Evolutionary conservation across 2,113 vertebrate species (phyloP), one percentile per base, ranked within the genome.

Genomic region (Cairina moschata): DNA sequence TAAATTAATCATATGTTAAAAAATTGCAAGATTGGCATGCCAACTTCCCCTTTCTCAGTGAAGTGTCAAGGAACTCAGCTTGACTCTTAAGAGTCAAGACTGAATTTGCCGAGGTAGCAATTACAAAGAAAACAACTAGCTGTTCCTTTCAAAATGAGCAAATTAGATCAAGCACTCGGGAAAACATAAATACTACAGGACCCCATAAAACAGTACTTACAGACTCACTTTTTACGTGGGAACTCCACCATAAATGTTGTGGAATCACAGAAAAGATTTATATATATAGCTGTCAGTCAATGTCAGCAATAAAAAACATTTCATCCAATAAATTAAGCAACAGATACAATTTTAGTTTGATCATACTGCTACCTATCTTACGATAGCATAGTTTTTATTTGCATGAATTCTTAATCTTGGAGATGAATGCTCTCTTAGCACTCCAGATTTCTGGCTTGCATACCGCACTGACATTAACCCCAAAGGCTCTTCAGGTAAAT

Each of bases 41-140:
- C 72, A 58, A 59, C 73, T 92, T 96, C 85, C 90, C 85, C 88
- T 52, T 92, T 88, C 58, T 52, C 48, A 54, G 25, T 60, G 26
- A 78, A 78, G 68, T 29, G 66, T 95, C 79, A 62, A 84, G 65
- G 65, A 83, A 82, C n/a, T 88, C 55, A 17, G 54, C 50, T 66
- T 44, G 42, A 52, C 63, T 60, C 46, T 46, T 42, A 34, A 34
- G 40, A 90, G 65, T 65, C 38, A 54, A 82, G 66, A 36, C 69
- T 96, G 71, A 92, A 89, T 88, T 86, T 96, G 73, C 60, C 88
- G 83, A 88, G 32, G 21, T 44, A 78, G 83, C 68, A 90, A 67
- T 95, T 82, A 82, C 16, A 34, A 88, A 75, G 52, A 86, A 95
- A 93, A 36, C 36, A 91, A 84, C 38, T 21, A 72, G 31, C 71